Conservation (phyloP, 2,888 invertebrate genomes). For the Norana najaformis region DNA sequence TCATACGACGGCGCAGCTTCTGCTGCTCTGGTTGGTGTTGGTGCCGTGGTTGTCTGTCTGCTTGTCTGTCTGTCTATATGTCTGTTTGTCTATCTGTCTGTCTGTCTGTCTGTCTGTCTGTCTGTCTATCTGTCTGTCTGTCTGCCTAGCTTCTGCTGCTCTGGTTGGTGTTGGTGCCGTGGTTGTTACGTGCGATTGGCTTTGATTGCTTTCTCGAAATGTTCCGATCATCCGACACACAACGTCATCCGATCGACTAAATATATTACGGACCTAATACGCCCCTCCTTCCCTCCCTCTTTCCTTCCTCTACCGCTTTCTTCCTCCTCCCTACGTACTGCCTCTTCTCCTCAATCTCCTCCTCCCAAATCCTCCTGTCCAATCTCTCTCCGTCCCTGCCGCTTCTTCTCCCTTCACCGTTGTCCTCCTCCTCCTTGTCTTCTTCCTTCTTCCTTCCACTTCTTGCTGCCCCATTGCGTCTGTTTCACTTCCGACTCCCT, state of each 20-base stretch:
- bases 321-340: neutral
- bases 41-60: too few species aligned
- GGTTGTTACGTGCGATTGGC: conserved; percentile 7
- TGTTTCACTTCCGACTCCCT: neutral
- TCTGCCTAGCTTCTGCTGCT: neutral
- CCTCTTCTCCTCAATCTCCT: neutral
- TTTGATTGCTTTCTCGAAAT: conserved; percentile 13
- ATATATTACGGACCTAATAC: conserved; percentile 13
- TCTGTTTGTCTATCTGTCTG: neutral
- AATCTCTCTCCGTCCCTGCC: neutral
- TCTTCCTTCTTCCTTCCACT: neutral
- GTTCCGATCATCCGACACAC: conserved; percentile 5
- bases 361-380: neutral
- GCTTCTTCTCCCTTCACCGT: neutral
- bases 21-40: too few species aligned
- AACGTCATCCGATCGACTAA: conserved; percentile 3
- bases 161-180: neutral
- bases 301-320: neutral
- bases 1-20: neutral
- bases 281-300: conserved; percentile 2
- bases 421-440: too few species aligned
- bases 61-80: neutral
- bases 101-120: too few species aligned
- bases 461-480: neutral
- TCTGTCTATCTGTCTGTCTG: too few species aligned